Base-by-base conservation (phyloP, 2,888 invertebrate genomes). In the Cephalotes varians region DNA sequence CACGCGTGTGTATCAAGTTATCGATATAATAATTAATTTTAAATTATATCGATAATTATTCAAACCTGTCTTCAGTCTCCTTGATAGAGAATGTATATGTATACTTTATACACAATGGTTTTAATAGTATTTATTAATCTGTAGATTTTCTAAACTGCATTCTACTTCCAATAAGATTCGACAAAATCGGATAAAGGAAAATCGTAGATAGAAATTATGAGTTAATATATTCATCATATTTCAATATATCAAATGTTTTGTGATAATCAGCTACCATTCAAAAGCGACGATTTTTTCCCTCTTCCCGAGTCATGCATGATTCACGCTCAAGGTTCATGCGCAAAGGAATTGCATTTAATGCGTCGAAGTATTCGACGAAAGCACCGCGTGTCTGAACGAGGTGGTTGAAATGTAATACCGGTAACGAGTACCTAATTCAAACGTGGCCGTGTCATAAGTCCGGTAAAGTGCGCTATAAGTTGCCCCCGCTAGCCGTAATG, bases 381-480 rank as follows among this genome's bases (percentile, higher is more conserved):
- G 51, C 12, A 44, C n/a, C 18, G 34, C 31, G 56, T 15, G 54
- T 15, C 58, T 77, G 85, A 83, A 88, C 87, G 86, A 87, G 86
- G 83, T 86, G 89, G 82, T 85, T 91, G 91, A 91, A 93, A 93
- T 92, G 92, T 93, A 93, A 93, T 92, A 93, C 92, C 90, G 83
- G 92, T 93, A 93, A 93, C 92, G 90, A 93, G 93, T 93, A 93
- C 91, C 92, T 93, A 93, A 93, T 93, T 93, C 92, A 93, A 91
- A 90, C 86, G 86, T 87, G 81, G 88, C 88, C 90, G 91, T 91
- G 92, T 93, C 93, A 93, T 93, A 93, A 93, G 92, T 93, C 92
- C 88, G 87, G 90, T 87, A 92, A 93, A 93, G 92, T 92, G 90
- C 91, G 90, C 91, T 92, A 91, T 92, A 93, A 93, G 92, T 93